Conservation (phyloP, 2,888 invertebrate genomes). For the Caenorhabditis sulstoni region DNA sequence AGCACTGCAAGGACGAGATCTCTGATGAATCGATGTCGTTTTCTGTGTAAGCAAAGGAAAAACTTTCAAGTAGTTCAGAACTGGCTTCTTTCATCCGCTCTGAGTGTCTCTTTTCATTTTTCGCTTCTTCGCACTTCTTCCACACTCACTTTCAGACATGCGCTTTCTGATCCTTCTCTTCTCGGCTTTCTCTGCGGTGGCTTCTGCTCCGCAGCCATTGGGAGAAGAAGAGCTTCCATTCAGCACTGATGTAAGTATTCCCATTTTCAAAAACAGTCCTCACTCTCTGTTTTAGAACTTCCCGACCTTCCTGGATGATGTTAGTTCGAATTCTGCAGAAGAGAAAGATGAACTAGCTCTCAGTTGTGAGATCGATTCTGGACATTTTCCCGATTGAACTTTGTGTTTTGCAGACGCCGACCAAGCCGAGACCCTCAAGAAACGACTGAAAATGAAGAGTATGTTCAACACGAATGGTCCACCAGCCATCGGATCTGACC, state of each 20-base stretch:
- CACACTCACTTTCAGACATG: slow-evolving; percentile 56
- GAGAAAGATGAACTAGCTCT: slow-evolving; percentile 34
- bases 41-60: slow-evolving; percentile 39
- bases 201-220: slow-evolving; percentile 23
- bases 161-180: slow-evolving; percentile 40
- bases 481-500: slow-evolving; percentile 40
- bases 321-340: slow-evolving; percentile 32
- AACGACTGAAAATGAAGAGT: slow-evolving; percentile 40
- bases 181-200: slow-evolving; percentile 10
- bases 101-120: slow-evolving; percentile 52
- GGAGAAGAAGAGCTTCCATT: slow-evolving; percentile 46
- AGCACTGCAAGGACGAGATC: slow-evolving; percentile 47
- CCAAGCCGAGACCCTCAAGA: slow-evolving; percentile 39
- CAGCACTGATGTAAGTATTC: slow-evolving; percentile 41
- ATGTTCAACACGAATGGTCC: slow-evolving; percentile 50
- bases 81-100: slow-evolving; percentile 47
- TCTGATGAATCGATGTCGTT: slow-evolving; percentile 46
- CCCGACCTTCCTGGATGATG: slow-evolving; percentile 18
- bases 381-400: neutral
- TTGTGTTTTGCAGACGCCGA: slow-evolving; percentile 25
- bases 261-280: neutral
- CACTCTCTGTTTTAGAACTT: slow-evolving; percentile 21
- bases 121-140: slow-evolving; percentile 32
- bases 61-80: slow-evolving; percentile 55
- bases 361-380: slow-evolving; percentile 22